These are phyloP conservation scores for Ailurus styani DNA, from an alignment of 2,113 vertebrate genomes.

Conservation along the genomic window DNA sequence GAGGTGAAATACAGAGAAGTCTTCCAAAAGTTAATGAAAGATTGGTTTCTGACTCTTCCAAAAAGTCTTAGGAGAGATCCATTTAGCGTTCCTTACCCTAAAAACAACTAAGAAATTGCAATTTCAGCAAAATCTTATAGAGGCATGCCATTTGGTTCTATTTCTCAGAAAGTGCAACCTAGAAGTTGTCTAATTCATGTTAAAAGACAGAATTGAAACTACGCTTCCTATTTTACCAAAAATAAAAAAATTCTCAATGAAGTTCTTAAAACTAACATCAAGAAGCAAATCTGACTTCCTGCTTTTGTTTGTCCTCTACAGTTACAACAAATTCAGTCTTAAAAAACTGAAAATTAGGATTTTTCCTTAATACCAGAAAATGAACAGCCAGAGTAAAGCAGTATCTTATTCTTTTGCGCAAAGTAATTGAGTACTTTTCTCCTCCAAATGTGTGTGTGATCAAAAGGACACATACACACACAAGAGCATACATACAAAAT, in stretches of 20 bases:
- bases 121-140: background rate
- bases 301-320: slow-evolving; percentile 35
- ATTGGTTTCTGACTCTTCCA: background rate
- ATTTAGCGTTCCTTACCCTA: background rate
- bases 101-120: background rate
- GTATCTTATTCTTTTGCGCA: background rate
- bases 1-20: background rate
- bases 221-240: slow-evolving; percentile 52
- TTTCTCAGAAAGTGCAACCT: slow-evolving; percentile 46
- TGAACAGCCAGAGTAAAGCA: background rate
- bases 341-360: background rate
- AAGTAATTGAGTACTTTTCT: background rate
- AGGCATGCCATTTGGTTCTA: background rate
- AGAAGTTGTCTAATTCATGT: slow-evolving; percentile 45
- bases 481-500: background rate
- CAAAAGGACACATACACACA: background rate
- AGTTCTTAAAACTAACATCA: slow-evolving; percentile 54
- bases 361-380: slow-evolving; percentile 30
- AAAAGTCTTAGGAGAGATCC: background rate
- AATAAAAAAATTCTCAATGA: slow-evolving; percentile 70
- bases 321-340: slow-evolving; percentile 25
- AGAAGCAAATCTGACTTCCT: slow-evolving; percentile 61
- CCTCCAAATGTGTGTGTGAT: background rate
- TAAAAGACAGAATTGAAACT: slow-evolving; percentile 72
- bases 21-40: background rate